These are phyloP conservation scores for Zoanthus sansibaricus DNA, from an alignment of 92 coral and sea anemone genomes.

Conservation along the genomic window DNA sequence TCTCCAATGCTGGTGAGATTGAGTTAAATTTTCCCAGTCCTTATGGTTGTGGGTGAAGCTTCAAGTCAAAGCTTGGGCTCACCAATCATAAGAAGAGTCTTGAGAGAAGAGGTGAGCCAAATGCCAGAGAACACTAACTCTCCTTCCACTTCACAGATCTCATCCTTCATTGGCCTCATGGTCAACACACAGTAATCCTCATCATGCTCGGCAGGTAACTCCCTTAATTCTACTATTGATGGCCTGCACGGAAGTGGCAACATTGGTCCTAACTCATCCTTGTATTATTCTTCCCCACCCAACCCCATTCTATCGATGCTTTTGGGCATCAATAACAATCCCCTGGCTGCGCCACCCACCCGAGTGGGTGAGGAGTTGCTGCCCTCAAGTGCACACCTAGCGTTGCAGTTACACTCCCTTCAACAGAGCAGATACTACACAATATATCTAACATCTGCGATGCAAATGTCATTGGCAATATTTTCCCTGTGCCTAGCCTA, in stretches of 20 bases:
- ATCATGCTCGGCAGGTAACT: neutral
- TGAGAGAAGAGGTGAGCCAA: too few species aligned
- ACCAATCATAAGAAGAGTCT: too few species aligned
- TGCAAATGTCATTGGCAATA: neutral
- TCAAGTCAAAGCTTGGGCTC: too few species aligned
- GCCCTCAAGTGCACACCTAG: neutral
- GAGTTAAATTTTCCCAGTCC: neutral
- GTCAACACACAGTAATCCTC: neutral
- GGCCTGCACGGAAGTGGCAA: constrained; percentile 1
- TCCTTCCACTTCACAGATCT: too few species aligned
- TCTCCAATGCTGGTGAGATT: neutral
- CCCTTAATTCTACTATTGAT: neutral
- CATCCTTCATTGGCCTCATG: neutral
- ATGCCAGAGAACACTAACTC: too few species aligned
- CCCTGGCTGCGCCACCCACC: constrained; percentile 24
- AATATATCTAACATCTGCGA: neutral
- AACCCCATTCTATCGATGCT: neutral
- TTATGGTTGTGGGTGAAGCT: neutral
- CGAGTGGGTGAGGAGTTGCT: neutral
- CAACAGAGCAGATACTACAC: constrained; percentile 4
- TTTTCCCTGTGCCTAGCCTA: neutral
- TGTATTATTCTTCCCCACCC: neutral
- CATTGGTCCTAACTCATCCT: neutral
- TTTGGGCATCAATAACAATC: neutral
- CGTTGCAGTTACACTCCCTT: too few species aligned